Conservation (phyloP, 2,797 vertebrate genomes). For the Pogoniulus pusillus region DNA sequence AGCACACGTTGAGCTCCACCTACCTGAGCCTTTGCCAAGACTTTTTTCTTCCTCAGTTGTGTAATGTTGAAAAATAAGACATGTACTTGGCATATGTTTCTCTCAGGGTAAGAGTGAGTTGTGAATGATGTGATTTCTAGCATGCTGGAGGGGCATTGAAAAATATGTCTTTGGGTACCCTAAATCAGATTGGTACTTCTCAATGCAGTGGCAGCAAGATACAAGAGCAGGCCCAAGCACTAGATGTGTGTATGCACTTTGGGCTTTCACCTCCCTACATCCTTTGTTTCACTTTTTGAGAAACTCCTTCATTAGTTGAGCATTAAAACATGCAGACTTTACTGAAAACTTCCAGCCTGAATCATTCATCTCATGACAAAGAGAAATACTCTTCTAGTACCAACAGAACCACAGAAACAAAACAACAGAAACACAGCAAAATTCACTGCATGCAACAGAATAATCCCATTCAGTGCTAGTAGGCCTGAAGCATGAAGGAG, state of each 20-base stretch:
- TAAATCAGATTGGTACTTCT: not conserved
- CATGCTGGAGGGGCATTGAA: not conserved
- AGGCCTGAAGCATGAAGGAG: not conserved
- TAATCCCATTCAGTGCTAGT: not conserved
- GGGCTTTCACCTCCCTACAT: not conserved
- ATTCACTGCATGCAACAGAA: not conserved
- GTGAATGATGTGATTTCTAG: not conserved
- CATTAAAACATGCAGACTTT: not conserved
- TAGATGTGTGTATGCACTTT: not conserved
- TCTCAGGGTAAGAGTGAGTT: not conserved
- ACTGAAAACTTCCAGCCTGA: not conserved
- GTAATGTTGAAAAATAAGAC: not conserved
- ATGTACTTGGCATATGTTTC: not conserved
- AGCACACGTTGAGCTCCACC: not conserved
- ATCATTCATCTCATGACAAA: not conserved
- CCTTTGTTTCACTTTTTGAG: not conserved
- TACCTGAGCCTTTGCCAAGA: not conserved
- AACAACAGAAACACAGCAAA: not conserved
- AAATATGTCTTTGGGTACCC: not conserved
- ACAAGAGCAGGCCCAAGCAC: not conserved
- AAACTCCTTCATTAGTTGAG: not conserved
- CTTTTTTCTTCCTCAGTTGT: constrained; percentile 4
- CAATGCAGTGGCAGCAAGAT: not conserved
- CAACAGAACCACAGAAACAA: not conserved
- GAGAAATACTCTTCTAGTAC: not conserved